Conservation (phyloP, 2,113 vertebrate genomes). For the Numenius arquata region DNA sequence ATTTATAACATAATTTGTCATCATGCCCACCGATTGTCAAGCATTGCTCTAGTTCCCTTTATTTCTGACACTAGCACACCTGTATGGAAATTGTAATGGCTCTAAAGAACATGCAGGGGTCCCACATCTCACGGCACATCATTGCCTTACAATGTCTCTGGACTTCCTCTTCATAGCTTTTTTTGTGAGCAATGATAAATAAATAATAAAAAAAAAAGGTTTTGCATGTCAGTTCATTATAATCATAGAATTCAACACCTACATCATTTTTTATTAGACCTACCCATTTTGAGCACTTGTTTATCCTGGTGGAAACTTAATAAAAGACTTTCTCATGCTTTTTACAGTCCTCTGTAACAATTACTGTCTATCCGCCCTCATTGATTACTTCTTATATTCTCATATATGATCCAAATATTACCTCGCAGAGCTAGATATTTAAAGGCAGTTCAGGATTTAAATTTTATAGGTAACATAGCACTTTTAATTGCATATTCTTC, state of each 20-base stretch:
- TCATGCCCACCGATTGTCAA: rapidly evolving
- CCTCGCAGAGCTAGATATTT: background rate
- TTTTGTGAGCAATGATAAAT: background rate
- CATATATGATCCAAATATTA: background rate
- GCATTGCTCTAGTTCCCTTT: background rate
- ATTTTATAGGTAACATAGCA: background rate
- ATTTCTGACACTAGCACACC: too few species aligned
- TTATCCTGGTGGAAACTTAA: background rate
- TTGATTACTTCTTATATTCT: background rate
- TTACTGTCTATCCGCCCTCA: rapidly evolving
- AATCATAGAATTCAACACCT: background rate
- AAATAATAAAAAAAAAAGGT: background rate
- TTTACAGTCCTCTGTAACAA: background rate
- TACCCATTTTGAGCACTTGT: background rate
- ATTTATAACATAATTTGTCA: background rate
- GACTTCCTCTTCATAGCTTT: background rate
- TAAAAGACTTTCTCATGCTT: background rate
- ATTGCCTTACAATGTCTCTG: too few species aligned
- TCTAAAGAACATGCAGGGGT: background rate
- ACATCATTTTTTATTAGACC: background rate
- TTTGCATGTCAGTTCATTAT: background rate
- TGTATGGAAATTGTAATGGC: rapidly evolving
- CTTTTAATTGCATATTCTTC: background rate
- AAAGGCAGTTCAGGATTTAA: background rate
- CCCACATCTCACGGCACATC: background rate